Base-by-base conservation (phyloP, 2,113 vertebrate species). In the Corapipo altera region DNA sequence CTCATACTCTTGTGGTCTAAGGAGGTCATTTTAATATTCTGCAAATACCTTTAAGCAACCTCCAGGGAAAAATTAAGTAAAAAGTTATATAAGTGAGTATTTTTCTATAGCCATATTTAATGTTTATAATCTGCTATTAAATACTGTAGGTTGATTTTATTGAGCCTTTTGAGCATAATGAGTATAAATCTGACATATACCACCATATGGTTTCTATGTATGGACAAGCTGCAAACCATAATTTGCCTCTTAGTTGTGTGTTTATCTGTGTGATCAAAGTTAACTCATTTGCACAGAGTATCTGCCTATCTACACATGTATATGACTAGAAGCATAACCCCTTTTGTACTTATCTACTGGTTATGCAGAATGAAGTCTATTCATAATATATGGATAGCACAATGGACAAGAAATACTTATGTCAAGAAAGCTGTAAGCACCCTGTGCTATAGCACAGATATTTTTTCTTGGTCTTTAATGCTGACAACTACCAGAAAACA, bases 1-100 rank as follows among this genome's bases (percentile, higher is more conserved):
- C 39, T 18, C 67, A 86, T 46, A 67, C 14, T 94, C 26, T 59
- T 3, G 46, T 94, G 85, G 84, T 89, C 58, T 54, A 95, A n/a
- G 49, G 78, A 96, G 88, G 81, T 94, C 55, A 97, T 96, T 97
- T 96, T 86, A 93, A 66, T 85, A 73, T 96, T 96, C 79, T 94
- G 87, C 67, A 96, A 97, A 89, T 83, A 82, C 8, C 13, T 93
- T 92, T 77, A 94, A 67, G 54, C 8, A 88, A 97, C 92, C 64
- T 28, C 59, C 30, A 58, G 92, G 89, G 69, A 71, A 24, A 80
- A 77, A 62, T 91, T 66, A 95, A 72, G 41, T n/a, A 85, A 94
- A 79, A 96, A 59, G 5, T 64, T 33, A 27, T 81, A 10, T 44
- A 92, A 64, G 71, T 0, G 2, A 14, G 24, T 91, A 44, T 55